phyloP scores from a whole-genome alignment of 1,140 invertebrate genomes.

The Pogonomyrmex californicus region DNA sequence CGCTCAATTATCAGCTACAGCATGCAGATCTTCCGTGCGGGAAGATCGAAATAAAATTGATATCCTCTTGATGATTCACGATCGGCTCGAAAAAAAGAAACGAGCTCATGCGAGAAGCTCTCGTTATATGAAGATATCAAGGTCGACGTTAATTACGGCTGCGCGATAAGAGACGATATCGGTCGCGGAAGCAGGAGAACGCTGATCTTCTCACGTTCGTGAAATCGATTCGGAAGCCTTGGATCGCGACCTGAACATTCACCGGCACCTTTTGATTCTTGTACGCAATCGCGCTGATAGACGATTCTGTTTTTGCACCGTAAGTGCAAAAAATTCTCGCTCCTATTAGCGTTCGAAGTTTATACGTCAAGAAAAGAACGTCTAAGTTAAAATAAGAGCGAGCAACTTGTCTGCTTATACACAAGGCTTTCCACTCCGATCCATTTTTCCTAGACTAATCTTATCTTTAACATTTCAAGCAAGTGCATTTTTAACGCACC shows the following conservation, averaged over 20 bases:
- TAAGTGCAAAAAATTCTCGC: not conserved
- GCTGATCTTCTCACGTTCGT: conserved; percentile 44
- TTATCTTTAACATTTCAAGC: not conserved
- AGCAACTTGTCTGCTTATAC: not conserved
- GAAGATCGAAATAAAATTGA: not conserved
- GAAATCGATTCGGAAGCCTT: conserved; percentile 47
- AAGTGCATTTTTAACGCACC: not conserved
- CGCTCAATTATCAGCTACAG: not conserved
- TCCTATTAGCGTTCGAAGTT: not conserved
- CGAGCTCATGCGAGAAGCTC: not conserved
- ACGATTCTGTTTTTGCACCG: conserved; percentile 10
- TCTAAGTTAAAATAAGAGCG: conserved; percentile 11
- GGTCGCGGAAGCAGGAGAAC: not conserved
- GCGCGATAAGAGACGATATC: conserved; percentile 28
- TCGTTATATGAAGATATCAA: conserved; percentile 11
- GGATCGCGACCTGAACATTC: not conserved
- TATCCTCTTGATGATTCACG: not conserved
- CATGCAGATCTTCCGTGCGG: not conserved
- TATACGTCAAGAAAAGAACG: not conserved
- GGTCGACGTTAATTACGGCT: conserved; percentile 21
- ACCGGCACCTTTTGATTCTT: conserved; percentile 29
- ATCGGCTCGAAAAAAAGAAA: not conserved
- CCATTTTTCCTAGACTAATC: not conserved
- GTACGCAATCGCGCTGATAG: conserved; percentile 1
- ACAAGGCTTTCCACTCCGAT: not conserved